phyloP scores from a whole-genome alignment of 1,140 invertebrate genomes.

The Meteorus sp. region DNA sequence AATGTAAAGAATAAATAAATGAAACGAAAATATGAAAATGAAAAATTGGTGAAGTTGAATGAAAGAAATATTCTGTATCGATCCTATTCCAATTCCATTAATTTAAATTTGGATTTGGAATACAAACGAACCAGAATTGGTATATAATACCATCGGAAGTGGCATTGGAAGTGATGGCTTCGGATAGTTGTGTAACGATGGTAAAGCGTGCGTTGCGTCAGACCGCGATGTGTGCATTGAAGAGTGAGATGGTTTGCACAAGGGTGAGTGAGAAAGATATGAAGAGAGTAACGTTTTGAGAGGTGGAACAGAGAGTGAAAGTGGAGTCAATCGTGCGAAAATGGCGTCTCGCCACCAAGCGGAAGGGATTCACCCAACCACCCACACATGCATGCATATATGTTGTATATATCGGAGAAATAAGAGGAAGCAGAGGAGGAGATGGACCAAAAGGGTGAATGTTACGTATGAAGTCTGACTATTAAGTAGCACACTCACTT shows the following conservation, averaged over 20 bases:
- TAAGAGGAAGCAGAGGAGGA: too few species aligned
- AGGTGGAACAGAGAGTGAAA: not conserved
- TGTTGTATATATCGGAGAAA: too few species aligned
- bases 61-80: not conserved
- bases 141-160: not conserved
- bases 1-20: too few species aligned
- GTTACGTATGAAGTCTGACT: slow-evolving; percentile 1
- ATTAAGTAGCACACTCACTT: not conserved
- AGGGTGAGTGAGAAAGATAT: not conserved
- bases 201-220: too few species aligned
- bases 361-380: not conserved
- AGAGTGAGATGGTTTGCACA: too few species aligned
- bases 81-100: not conserved
- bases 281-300: too few species aligned
- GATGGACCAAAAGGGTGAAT: too few species aligned
- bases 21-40: too few species aligned
- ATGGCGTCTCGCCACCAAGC: not conserved
- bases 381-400: too few species aligned
- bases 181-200: too few species aligned
- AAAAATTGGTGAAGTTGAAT: not conserved
- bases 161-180: not conserved
- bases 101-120: not conserved
- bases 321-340: not conserved
- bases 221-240: too few species aligned
- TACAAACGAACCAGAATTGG: not conserved